Evolutionary conservation across 2,888 invertebrate species (phyloP).

Genomic region (Rhagophthalmus giganteus): DNA sequence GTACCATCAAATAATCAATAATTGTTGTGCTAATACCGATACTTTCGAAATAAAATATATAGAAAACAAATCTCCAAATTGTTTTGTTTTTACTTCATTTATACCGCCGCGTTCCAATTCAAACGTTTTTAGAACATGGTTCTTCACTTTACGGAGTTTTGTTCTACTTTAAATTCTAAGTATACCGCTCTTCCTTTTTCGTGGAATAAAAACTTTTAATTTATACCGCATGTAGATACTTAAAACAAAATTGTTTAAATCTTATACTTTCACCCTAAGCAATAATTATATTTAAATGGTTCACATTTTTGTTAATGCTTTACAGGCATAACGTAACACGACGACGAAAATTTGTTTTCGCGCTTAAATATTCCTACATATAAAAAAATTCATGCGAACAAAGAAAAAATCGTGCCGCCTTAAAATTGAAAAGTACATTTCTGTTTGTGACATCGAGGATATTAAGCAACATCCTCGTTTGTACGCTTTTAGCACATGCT

Average conservation of each 20-base stretch:
- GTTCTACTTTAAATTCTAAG: slow-evolving; percentile 1
- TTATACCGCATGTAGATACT: background rate
- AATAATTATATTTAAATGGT: no score
- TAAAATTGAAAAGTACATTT: slow-evolving; percentile 19
- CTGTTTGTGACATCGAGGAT: slow-evolving; percentile 26
- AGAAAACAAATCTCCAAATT: no score
- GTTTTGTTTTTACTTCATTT: slow-evolving; percentile 8
- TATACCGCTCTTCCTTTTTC: slow-evolving; percentile 6
- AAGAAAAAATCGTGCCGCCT: slow-evolving; percentile 21
- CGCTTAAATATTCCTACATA: no score
- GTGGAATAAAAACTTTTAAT: slow-evolving; percentile 14
- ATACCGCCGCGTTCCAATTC: background rate
- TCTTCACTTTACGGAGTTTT: slow-evolving; percentile 18
- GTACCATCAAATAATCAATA: no score
- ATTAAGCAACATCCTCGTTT: slow-evolving; percentile 26
- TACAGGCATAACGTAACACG: no score
- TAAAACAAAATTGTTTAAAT: background rate
- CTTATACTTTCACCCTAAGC: no score
- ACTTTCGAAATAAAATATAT: no score
- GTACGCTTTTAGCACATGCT: slow-evolving; percentile 21
- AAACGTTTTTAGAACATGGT: slow-evolving; percentile 17
- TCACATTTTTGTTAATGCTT: no score
- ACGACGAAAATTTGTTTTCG: background rate
- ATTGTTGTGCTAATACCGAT: no score
- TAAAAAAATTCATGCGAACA: slow-evolving; percentile 12